Conservation (phyloP, 2,888 invertebrate species). For the Andrena marginata region DNA sequence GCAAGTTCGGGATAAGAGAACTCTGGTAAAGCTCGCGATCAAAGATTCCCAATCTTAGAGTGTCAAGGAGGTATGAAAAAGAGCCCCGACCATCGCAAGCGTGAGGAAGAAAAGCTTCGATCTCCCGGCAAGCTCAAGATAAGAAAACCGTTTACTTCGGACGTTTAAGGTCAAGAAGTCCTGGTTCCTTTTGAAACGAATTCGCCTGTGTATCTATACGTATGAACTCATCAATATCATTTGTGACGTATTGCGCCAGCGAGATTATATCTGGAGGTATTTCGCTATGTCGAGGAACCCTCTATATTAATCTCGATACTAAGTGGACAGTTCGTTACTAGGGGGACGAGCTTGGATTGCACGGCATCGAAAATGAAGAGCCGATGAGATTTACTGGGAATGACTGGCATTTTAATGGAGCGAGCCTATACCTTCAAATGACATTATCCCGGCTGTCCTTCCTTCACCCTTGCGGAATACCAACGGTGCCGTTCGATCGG, state of each 20-base stretch:
- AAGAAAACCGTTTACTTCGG: neutral
- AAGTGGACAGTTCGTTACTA: constrained; percentile 36
- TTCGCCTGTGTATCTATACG: too few species aligned
- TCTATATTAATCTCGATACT: constrained; percentile 15
- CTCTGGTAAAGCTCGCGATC: neutral
- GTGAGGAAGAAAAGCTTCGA: neutral
- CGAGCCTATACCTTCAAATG: constrained; percentile 66
- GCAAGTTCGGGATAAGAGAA: neutral
- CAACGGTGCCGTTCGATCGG: constrained; percentile 67
- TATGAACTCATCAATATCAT: too few species aligned
- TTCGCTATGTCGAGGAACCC: constrained; percentile 3
- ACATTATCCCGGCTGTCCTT: constrained; percentile 68
- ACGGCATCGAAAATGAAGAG: constrained; percentile 63
- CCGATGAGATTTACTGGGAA: constrained; percentile 67
- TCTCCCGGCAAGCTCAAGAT: neutral
- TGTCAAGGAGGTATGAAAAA: too few species aligned
- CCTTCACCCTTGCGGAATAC: constrained; percentile 63
- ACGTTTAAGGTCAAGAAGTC: neutral
- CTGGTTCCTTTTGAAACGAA: too few species aligned
- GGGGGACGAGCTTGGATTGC: constrained; percentile 11
- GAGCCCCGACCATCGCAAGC: constrained; percentile 1
- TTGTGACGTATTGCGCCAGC: too few species aligned
- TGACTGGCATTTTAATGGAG: constrained; percentile 68
- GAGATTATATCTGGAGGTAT: neutral
- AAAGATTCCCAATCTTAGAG: neutral